These are phyloP conservation scores for Panopea generosa DNA, from an alignment of 2,888 invertebrate species.

Conservation along the genomic window DNA sequence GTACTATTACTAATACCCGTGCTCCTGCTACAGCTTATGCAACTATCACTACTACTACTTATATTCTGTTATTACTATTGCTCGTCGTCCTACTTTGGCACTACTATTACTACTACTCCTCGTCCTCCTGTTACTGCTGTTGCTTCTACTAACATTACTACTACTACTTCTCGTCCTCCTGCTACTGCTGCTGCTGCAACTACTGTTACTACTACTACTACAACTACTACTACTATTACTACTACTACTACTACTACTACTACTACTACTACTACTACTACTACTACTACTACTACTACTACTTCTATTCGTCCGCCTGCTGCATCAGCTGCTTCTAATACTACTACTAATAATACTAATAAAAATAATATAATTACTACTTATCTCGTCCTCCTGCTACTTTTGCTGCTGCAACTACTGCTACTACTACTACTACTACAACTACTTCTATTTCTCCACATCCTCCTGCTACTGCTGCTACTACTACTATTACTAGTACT, in stretches of 20 bases:
- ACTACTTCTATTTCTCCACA: no score
- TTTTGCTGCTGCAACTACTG: no score
- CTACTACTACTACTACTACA: no score
- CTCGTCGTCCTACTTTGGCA: neutral
- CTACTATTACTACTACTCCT: conserved; percentile 5
- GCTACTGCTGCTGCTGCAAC: neutral
- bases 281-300: conserved; percentile 7
- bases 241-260: conserved; percentile 9
- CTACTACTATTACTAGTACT: conserved; percentile 5
- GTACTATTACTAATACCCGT: conserved; percentile 1
- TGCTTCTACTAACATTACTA: neutral
- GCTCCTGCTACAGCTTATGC: conserved; percentile 1
- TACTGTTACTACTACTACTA: conserved; percentile 8
- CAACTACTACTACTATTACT: conserved; percentile 7
- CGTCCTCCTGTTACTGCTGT: neutral
- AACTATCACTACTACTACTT: conserved; percentile 1
- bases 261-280: conserved; percentile 10
- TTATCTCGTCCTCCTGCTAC: neutral
- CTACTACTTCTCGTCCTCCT: neutral
- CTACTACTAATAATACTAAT: conserved; percentile 5
- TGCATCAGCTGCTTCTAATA: neutral
- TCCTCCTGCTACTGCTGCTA: conserved; percentile 1
- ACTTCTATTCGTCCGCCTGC: neutral
- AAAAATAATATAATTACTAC: neutral
- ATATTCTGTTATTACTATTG: conserved; percentile 1